phyloP scores from a whole-genome alignment of 2,113 vertebrate genomes.

The Jacana jacana region DNA sequence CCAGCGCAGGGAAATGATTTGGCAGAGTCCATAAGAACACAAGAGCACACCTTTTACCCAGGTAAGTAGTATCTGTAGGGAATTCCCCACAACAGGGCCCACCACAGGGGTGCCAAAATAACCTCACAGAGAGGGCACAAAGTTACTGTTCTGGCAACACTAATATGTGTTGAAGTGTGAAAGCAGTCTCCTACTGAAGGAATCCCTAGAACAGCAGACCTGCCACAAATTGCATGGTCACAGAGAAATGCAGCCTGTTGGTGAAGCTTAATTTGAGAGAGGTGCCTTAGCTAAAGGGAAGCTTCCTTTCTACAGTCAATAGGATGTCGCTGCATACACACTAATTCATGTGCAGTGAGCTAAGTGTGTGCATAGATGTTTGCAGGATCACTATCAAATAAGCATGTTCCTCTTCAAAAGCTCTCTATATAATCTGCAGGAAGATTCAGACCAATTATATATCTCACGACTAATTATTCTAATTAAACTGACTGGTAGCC shows the following conservation, averaged over 20 bases:
- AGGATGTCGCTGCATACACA: background rate
- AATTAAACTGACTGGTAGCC: constrained; percentile 57
- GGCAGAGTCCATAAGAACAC: background rate
- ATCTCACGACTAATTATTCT: constrained; percentile 62
- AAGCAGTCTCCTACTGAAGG: background rate
- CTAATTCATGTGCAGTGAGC: background rate
- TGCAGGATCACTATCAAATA: constrained; percentile 44
- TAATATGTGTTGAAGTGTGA: background rate
- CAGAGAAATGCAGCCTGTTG: background rate
- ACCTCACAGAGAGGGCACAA: background rate
- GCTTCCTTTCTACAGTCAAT: background rate
- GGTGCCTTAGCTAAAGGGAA: background rate
- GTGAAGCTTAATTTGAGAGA: background rate
- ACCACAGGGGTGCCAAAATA: background rate
- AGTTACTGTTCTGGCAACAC: background rate
- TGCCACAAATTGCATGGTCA: fast-evolving
- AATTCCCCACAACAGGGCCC: background rate
- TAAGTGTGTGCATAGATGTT: background rate
- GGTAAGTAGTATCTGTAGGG: too few species aligned
- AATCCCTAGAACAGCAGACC: background rate
- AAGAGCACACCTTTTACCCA: fast-evolving
- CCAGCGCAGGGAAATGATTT: background rate
- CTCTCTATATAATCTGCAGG: constrained; percentile 2
- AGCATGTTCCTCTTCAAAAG: constrained; percentile 24
- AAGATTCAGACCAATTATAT: constrained; percentile 41